Base-by-base conservation (phyloP, 2,888 invertebrate genomes). In the Macrostomum cliftonense region DNA sequence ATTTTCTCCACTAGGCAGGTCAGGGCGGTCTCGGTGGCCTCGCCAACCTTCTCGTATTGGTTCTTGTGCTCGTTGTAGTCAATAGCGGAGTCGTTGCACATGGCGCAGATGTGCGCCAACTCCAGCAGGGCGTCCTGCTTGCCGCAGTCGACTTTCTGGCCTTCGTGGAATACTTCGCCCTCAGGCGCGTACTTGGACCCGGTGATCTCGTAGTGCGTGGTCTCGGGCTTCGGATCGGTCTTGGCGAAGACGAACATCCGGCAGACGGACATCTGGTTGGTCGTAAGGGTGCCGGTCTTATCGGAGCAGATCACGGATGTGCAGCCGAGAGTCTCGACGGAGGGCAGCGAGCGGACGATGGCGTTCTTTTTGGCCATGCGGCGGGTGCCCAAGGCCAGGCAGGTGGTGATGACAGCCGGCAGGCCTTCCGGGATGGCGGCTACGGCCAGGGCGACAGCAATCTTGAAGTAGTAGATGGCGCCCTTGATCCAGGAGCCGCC, bases 321-420 rank as follows among this genome's bases (percentile, higher is more conserved):
- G 75, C 97, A 99, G 72, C 97, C 97, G 51, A 99, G 78, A 58
- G 97, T 99, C 76, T 99, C 97, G 49, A 99, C 97, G 54, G 95
- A 95, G 54, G 95, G 95, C 69, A 99, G 77, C 51, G 93, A 93
- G 68, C 97, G 81, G 49, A 99, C 97, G 71, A 99, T 99, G 62
- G 97, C 97, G 74, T 99, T 99, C 79, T 99, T 99, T 78, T 97
- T 95, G 64, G 97, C 97, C 97, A 99, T 99, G 74, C 97, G 82
- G 58, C 97, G 81, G 53, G 97, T 97, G 65, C 73, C 71, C 64
- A 99, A 77, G 71, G 97, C 97, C 63, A 97, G 78, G 28, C 97
- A 97, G 64, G 97, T 97, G 65, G 97, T 97, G 75, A 97, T 99
- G 71, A 97, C 97, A 71, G 97, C 97, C 49, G 97, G 97, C 59